Conservation (phyloP, 1,140 invertebrate species). For the Tribolium castaneum region DNA sequence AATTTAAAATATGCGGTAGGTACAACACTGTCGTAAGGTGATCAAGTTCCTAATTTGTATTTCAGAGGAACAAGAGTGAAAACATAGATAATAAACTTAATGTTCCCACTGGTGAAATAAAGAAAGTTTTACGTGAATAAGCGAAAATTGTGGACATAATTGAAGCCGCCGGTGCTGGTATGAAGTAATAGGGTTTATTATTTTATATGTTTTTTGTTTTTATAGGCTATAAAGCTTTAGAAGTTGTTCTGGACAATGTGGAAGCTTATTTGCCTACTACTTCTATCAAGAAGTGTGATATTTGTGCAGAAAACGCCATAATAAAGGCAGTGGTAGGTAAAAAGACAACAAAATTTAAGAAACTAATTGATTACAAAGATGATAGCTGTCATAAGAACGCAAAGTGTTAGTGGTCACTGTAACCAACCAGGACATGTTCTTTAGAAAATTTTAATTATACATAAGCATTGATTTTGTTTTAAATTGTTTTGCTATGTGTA, state of each 20-base stretch:
- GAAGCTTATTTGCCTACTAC: conserved; percentile 94
- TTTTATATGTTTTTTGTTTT: no score
- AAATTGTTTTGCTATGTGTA: no score
- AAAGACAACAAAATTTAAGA: conserved; percentile 71
- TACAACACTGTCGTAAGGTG: neutral
- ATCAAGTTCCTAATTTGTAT: neutral
- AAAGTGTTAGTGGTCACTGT: conserved; percentile 71
- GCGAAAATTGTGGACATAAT: conserved; percentile 54
- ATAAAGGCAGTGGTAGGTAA: conserved; percentile 74
- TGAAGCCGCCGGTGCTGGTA: conserved; percentile 65
- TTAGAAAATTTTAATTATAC: conserved; percentile 46
- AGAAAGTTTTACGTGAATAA: conserved; percentile 54
- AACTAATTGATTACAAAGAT: conserved; percentile 68
- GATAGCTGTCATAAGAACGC: conserved; percentile 67
- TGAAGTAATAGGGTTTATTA: no score
- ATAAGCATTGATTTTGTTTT: neutral
- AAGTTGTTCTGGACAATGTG: conserved; percentile 85
- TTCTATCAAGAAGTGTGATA: conserved; percentile 98
- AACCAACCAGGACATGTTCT: conserved; percentile 65
- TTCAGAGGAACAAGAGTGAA: conserved; percentile 41
- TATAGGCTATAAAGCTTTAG: conserved; percentile 86
- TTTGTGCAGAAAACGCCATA: conserved; percentile 97
- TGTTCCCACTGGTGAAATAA: conserved; percentile 58
- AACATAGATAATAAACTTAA: conserved; percentile 57
- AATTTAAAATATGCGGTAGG: conserved; percentile 46